Evolutionary conservation across 2,888 invertebrate species (phyloP).

Genomic region (Erannis defoliaria): DNA sequence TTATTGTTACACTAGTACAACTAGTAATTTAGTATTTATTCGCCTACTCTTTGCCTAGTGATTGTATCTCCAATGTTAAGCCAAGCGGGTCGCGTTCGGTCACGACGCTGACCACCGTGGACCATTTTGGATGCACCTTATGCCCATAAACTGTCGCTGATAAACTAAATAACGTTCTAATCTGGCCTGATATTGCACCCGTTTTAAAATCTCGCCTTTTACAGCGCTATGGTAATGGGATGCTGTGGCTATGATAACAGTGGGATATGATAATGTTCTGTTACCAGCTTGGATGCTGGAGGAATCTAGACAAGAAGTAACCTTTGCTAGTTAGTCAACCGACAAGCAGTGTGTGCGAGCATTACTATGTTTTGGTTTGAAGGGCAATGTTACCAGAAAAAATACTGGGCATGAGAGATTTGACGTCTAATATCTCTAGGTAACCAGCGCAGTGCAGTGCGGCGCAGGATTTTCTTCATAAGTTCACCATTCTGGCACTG

Average conservation of each 20-base stretch:
- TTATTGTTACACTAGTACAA: background rate
- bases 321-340: too few relatives aligned
- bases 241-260: slow-evolving; percentile 2
- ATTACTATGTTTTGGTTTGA: too few relatives aligned
- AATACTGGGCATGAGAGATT: too few relatives aligned
- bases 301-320: too few relatives aligned
- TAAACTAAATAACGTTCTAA: slow-evolving; percentile 75
- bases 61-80: slow-evolving; percentile 28
- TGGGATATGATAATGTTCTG: background rate
- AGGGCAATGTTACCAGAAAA: too few relatives aligned
- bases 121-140: slow-evolving; percentile 69
- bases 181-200: slow-evolving; percentile 47
- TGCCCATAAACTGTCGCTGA: slow-evolving; percentile 69
- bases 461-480: too few relatives aligned
- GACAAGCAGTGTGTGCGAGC: too few relatives aligned
- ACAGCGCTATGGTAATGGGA: slow-evolving; percentile 35
- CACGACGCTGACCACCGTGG: slow-evolving; percentile 70
- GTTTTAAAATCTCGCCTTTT: slow-evolving; percentile 33
- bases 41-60: slow-evolving; percentile 16
- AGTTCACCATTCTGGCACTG: too few relatives aligned
- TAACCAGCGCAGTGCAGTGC: too few relatives aligned
- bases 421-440: too few relatives aligned
- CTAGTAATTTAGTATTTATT: slow-evolving; percentile 3
- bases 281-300: background rate
- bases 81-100: slow-evolving; percentile 48